Evolutionary conservation across 1,140 invertebrate species (phyloP), one percentile per base, ranked within the genome.

Genomic region (Ctenoplectra terminalis): DNA sequence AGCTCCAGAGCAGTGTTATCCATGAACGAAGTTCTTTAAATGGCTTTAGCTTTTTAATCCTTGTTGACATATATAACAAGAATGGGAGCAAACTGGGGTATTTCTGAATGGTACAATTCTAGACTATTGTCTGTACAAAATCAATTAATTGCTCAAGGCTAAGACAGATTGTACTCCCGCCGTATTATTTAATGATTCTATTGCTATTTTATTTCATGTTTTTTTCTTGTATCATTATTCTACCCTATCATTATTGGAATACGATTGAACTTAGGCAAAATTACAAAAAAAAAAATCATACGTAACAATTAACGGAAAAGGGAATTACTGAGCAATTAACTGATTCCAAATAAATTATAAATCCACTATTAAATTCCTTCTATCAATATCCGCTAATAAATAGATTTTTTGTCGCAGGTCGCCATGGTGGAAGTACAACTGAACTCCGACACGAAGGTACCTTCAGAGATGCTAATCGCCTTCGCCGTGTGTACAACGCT

Each of bases 391-490:
- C 29, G 20, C 11, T 66, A 66, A 43, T 37, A 54, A 29, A 71
- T 37, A 52, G 54, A 85, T 61, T 50, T 81, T 82, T 1, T 82
- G 43, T 72, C 67, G 43, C 29, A 98, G 98, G 97, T 99, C 54
- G 99, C 99, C 6, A 99, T 99, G 97, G 98, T 99, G 34, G 98
- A 99, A 94, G 96, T 99, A 71, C 97, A 99, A 89, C 91, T 99
- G 82, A 96, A 96, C 84, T 92, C 95, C n/a, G 92, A 95, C 29
- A 96, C 96, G 0, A 93, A 95, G 87, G 96, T 98, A 20, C 98
- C 98, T 1, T 92, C 95, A 2, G 95, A 95, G 31, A 97, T 99
- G 94, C 94, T 99, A 26, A 96, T 99, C 26, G 96, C 98, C 0
- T 99, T 99, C 92, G 98, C 98, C 31, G 96, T 99, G 0, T 99